A percentile compares a stretch with the other conserved stretches of the same genome.
Evolutionary conservation across 1,140 invertebrate genomes (phyloP).

Genomic region (Musca domestica): DNA sequence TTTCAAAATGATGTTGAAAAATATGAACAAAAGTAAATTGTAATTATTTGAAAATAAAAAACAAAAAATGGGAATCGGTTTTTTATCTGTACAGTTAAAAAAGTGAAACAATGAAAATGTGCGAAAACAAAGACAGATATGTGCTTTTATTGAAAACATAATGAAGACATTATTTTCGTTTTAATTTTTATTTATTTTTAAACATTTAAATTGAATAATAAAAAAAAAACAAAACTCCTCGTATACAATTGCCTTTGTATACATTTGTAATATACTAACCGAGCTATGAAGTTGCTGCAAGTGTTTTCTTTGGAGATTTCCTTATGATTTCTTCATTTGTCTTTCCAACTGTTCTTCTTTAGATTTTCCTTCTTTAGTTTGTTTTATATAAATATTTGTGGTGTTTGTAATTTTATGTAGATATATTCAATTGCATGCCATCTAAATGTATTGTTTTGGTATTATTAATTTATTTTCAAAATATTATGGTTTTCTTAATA

Average conservation of each 20-base stretch:
- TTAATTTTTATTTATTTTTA: too few relatives aligned
- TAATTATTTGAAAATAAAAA: background rate
- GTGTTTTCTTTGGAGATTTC: conserved; percentile 34
- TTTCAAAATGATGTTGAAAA: background rate
- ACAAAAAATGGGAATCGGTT: conserved; percentile 22
- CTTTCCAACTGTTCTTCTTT: background rate
- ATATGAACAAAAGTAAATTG: background rate
- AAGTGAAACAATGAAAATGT: background rate
- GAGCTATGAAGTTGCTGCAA: conserved; percentile 54
- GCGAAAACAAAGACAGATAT: background rate
- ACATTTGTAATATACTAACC: conserved; percentile 2
- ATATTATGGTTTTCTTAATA: too few relatives aligned
- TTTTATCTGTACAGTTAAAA: conserved; percentile 16
- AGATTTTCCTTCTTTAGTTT: conserved; percentile 12
- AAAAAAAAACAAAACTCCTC: conserved; percentile 13
- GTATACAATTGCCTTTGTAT: background rate
- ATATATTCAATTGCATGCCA: too few relatives aligned
- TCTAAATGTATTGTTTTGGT: too few relatives aligned
- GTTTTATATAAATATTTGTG: background rate
- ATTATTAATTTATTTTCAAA: too few relatives aligned
- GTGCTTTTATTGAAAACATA: background rate
- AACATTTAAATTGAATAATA: conserved; percentile 7
- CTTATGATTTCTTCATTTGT: background rate
- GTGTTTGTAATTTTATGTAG: background rate
- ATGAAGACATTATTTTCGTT: background rate